Evolutionary conservation across 2,888 invertebrate species (phyloP).

Genomic region (Hedya salicella): DNA sequence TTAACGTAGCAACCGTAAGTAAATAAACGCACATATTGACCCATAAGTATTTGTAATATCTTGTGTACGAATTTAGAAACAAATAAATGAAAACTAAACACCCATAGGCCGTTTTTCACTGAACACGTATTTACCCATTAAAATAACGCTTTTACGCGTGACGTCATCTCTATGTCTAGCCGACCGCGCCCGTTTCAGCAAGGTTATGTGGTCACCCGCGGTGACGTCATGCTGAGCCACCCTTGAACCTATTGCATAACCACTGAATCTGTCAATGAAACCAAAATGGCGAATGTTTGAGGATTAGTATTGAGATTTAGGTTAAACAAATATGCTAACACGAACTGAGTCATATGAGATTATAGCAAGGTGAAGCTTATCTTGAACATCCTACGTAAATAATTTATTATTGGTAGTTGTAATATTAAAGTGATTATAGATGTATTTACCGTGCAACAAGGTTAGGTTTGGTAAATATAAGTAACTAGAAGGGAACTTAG

Average conservation of each 20-base stretch:
- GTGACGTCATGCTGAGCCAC: constrained; percentile 51
- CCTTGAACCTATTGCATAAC: constrained; percentile 30
- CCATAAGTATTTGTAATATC: no score
- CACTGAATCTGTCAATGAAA: constrained; percentile 2
- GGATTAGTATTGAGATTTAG: neutral
- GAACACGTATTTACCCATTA: constrained; percentile 16
- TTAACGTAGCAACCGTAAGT: no score
- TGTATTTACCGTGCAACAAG: no score
- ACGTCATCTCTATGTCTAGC: constrained; percentile 50
- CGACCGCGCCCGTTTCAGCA: constrained; percentile 50
- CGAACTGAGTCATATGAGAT: neutral
- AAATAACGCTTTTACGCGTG: constrained; percentile 46
- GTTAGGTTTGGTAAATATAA: no score
- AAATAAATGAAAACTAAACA: no score
- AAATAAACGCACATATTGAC: no score
- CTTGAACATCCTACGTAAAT: constrained; percentile 25
- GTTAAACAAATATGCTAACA: constrained; percentile 8
- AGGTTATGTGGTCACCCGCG: constrained; percentile 52
- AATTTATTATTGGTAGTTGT: constrained; percentile 29
- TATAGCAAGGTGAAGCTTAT: constrained; percentile 23
- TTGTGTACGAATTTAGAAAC: no score
- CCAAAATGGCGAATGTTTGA: constrained; percentile 16
- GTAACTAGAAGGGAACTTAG: no score
- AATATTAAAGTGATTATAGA: no score
- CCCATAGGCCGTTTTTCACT: neutral